A percentile compares a stretch with the other conserved stretches of the same genome.
These are phyloP conservation scores for Cosmia trapezina DNA, from an alignment of 2,888 invertebrate species.

Conservation along the genomic window DNA sequence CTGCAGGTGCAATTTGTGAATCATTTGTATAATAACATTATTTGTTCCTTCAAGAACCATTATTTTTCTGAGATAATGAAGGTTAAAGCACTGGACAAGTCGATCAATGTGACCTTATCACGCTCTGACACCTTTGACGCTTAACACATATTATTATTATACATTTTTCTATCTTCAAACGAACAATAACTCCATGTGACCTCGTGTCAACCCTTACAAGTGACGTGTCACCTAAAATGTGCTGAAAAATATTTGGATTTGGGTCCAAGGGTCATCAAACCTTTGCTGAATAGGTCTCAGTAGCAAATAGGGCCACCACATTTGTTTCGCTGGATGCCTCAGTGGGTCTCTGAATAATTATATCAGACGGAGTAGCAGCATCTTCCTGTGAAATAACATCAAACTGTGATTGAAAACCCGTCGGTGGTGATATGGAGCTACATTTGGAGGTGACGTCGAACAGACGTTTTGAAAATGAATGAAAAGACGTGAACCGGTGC, in stretches of 20 bases:
- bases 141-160: conserved; percentile 47
- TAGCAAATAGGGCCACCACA: conserved; percentile 54
- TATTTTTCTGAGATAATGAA: conserved; percentile 9
- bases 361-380: conserved; percentile 54
- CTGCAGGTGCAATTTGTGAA: conserved; percentile 49
- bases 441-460: conserved; percentile 45
- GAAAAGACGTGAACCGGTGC: conserved; percentile 63
- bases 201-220: conserved; percentile 52
- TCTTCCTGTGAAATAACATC: conserved; percentile 56
- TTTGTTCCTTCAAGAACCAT: conserved; percentile 30
- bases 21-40: conserved; percentile 50
- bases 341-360: conserved; percentile 53
- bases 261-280: conserved; percentile 53
- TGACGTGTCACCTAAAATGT: conserved; percentile 55
- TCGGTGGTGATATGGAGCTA: conserved; percentile 36
- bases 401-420: conserved; percentile 56
- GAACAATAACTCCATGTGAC: conserved; percentile 52
- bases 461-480: conserved; percentile 55
- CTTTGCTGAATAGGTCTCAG: conserved; percentile 54
- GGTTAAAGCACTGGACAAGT: conserved; percentile 15
- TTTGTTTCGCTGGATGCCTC: conserved; percentile 55
- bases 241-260: conserved; percentile 53
- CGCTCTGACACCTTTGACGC: conserved; percentile 24
- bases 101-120: conserved; percentile 34
- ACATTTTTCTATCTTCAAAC: conserved; percentile 44